A percentile compares a stretch with the other conserved stretches of the same genome.
Evolutionary conservation across 2,797 vertebrate species (phyloP).

Genomic region (Lagodon rhomboides): DNA sequence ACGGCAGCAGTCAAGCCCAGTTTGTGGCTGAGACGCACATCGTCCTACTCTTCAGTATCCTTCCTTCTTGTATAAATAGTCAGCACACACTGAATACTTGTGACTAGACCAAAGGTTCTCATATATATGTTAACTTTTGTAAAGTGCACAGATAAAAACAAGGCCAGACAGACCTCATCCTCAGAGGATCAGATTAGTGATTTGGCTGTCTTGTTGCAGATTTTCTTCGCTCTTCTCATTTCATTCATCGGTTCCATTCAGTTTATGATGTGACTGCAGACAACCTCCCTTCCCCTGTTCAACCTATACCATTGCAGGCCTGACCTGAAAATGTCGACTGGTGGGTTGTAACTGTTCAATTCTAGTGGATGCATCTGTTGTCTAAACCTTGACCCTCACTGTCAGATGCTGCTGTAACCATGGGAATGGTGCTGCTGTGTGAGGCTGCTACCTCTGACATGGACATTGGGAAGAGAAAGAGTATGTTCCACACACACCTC

Average conservation of each 20-base stretch:
- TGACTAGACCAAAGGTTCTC: background rate
- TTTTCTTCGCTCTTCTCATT: background rate
- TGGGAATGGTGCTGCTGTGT: constrained; percentile 95
- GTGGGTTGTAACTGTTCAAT: background rate
- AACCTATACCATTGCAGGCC: background rate
- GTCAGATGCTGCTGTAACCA: constrained; percentile 93
- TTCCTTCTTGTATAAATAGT: constrained; percentile 87
- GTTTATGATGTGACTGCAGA: background rate
- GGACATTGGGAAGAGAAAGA: constrained; percentile 95
- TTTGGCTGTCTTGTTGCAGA: background rate
- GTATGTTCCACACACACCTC: constrained; percentile 79
- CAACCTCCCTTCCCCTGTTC: background rate
- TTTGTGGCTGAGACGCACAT: constrained; percentile 98
- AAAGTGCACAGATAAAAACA: background rate
- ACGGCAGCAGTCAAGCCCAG: constrained; percentile 98
- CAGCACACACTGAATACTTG: background rate
- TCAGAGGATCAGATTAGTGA: background rate
- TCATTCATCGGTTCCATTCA: too few relatives aligned
- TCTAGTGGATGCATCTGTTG: background rate
- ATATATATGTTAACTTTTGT: background rate
- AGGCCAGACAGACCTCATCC: background rate
- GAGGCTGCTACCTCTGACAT: constrained; percentile 95
- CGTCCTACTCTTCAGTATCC: constrained; percentile 98
- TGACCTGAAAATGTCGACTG: background rate
- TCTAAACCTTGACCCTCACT: constrained; percentile 71